Evolutionary conservation across 2,113 vertebrate genomes (phyloP).

Genomic region (Megaptera novaeangliae): DNA sequence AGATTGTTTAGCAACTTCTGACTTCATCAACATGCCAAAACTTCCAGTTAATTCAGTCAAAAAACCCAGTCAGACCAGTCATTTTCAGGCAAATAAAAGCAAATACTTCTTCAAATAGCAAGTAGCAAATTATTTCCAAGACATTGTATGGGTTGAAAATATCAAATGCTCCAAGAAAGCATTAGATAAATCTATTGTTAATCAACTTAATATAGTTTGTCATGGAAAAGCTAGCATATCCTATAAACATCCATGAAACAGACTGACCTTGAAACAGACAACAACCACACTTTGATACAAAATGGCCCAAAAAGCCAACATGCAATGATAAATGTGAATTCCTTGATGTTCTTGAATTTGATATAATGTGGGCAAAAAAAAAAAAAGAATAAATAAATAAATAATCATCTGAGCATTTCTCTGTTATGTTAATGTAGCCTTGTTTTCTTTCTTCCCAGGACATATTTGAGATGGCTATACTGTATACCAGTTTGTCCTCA

Average conservation of each 20-base stretch:
- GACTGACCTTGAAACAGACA: not conserved
- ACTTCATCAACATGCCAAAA: not conserved
- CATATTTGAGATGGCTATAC: not conserved
- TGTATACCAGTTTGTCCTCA: not conserved
- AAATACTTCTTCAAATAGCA: not conserved
- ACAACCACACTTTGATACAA: not conserved
- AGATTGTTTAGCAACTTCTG: not conserved
- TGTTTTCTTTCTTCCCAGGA: not conserved
- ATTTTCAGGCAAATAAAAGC: slow-evolving; percentile 4
- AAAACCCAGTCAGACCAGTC: not conserved
- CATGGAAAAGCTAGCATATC: not conserved
- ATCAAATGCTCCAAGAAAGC: not conserved
- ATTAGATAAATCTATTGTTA: not conserved
- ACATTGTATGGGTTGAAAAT: not conserved
- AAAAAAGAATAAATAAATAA: not conserved
- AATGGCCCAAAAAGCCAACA: not conserved
- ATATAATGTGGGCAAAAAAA: not conserved
- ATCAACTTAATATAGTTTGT: not conserved
- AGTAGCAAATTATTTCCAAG: not conserved
- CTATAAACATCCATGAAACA: not conserved
- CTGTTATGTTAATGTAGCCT: not conserved
- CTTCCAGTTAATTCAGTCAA: not conserved
- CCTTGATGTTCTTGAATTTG: not conserved
- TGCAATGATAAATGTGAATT: not conserved
- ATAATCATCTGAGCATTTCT: not conserved